Percentiles rank a stretch among this genome's conserved stretches.
These are phyloP conservation scores for Elephas maximus DNA, from an alignment of 2,113 vertebrate genomes.

Conservation along the genomic window DNA sequence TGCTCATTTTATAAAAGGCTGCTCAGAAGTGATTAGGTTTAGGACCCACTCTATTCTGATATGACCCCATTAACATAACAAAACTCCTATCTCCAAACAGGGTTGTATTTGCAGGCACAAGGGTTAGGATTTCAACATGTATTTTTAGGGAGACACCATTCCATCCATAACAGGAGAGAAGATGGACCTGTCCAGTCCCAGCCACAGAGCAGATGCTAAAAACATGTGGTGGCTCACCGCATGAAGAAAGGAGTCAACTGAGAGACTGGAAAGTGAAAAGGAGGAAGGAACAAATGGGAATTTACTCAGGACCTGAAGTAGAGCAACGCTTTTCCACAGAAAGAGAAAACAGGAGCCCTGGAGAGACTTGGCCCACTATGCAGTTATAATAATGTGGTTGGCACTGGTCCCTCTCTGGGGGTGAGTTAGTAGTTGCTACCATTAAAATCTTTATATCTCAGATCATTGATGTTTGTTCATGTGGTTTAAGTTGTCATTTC, in stretches of 20 bases:
- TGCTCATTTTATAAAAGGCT: background rate
- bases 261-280: accelerated
- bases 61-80: background rate
- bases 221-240: accelerated
- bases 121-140: background rate
- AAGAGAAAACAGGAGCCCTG: background rate
- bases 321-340: background rate
- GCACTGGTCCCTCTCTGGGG: background rate
- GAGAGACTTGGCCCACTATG: background rate
- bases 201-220: accelerated
- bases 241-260: accelerated
- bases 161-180: background rate
- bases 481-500: slow-evolving; percentile 50
- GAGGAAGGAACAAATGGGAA: accelerated
- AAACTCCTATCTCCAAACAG: background rate
- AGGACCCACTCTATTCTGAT: background rate
- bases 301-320: background rate
- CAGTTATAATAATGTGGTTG: accelerated
- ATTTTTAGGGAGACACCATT: background rate
- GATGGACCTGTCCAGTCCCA: accelerated
- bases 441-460: accelerated
- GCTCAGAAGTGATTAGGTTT: background rate
- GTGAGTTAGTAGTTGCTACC: background rate
- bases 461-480: background rate
- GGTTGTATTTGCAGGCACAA: background rate